Percentiles rank a stretch among this genome's conserved stretches.
phyloP scores from a whole-genome alignment of 64 coral and sea anemone species.

The Stichodactyla helianthus region DNA sequence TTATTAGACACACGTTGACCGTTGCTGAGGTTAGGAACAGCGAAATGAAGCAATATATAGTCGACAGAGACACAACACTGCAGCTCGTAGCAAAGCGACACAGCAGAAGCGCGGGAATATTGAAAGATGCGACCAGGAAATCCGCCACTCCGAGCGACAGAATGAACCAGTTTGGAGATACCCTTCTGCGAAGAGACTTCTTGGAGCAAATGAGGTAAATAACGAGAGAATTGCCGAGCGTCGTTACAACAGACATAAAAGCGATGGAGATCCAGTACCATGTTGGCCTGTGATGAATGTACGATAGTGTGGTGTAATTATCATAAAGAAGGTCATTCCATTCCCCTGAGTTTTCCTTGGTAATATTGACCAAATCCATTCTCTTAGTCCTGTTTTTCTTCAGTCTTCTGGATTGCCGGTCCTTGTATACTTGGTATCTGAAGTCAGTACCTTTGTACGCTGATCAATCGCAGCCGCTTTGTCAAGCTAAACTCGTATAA shows the following conservation, averaged over 20 bases:
- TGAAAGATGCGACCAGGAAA: conserved; percentile 1
- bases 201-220: background rate
- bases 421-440: too few relatives aligned
- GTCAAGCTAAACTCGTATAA: too few relatives aligned
- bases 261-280: background rate
- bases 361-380: too few relatives aligned
- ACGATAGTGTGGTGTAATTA: background rate
- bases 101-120: background rate
- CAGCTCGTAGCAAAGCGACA: background rate
- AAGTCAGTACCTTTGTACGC: too few relatives aligned
- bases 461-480: too few relatives aligned
- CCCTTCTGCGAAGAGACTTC: background rate
- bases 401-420: background rate
- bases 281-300: background rate
- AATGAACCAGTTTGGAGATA: conserved; percentile 16
- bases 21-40: background rate
- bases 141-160: conserved; percentile 14
- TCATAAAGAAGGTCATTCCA: background rate
- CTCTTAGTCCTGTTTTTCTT: background rate
- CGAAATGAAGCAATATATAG: background rate
- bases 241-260: background rate
- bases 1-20: conserved; percentile 1
- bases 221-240: background rate
- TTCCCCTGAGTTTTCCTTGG: background rate
- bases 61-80: too few relatives aligned